phyloP scores from a whole-genome alignment of 2,888 invertebrate genomes.

The Agrilus mali region DNA sequence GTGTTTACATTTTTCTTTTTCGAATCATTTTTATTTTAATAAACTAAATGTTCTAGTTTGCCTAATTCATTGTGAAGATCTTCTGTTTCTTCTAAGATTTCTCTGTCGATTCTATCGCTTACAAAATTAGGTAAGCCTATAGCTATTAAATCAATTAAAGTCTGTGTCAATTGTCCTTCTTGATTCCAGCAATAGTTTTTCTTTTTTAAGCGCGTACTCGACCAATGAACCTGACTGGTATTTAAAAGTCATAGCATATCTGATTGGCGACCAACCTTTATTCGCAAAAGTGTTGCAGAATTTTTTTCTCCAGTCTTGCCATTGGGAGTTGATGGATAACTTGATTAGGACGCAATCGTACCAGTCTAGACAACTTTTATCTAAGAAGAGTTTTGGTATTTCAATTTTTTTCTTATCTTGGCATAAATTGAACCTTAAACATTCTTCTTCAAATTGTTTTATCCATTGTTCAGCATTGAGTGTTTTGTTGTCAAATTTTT shows the following conservation, averaged over 20 bases:
- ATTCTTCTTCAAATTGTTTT: constrained; percentile 13
- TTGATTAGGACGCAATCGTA: constrained; percentile 11
- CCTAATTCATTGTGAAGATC: no score
- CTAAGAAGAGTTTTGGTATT: constrained; percentile 7
- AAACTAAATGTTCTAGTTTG: constrained; percentile 6
- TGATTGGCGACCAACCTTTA: constrained; percentile 20
- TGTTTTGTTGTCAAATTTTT: no score
- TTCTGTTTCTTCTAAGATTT: constrained; percentile 2
- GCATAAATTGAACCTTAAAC: constrained; percentile 8
- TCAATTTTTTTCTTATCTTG: constrained; percentile 9
- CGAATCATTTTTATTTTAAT: constrained; percentile 7
- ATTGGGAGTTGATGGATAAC: constrained; percentile 12
- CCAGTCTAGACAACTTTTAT: constrained; percentile 14
- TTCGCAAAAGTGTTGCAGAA: constrained; percentile 16
- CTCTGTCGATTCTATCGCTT: constrained; percentile 14
- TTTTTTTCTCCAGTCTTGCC: constrained; percentile 16
- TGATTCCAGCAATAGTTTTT: constrained; percentile 1
- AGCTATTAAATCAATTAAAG: constrained; percentile 6
- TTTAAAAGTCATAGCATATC: no score
- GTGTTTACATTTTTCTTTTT: constrained; percentile 3
- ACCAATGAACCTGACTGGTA: constrained; percentile 16
- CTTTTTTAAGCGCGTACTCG: constrained; percentile 18
- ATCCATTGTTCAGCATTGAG: constrained; percentile 14
- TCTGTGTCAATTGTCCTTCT: no score
- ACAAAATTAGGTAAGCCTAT: constrained; percentile 13